A percentile compares a stretch with the other conserved stretches of the same genome.
phyloP scores from a whole-genome alignment of 53 echinoderm and acorn worm genomes.

The Zoroaster sp. region DNA sequence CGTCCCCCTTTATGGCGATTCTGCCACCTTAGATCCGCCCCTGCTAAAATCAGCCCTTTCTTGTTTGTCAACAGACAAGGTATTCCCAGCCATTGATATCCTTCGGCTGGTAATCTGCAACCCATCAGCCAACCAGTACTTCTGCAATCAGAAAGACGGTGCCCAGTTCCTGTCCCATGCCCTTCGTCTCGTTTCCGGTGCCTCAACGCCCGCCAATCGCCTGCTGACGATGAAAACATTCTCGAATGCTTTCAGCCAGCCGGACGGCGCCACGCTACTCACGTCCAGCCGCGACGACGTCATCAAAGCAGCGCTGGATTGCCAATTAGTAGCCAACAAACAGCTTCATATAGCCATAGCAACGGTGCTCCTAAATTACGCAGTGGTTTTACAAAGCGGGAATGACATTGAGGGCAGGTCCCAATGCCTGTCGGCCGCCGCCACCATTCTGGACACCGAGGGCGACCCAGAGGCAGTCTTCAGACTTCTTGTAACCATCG shows the following conservation, averaged over 20 bases:
- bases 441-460: slow-evolving; percentile 61
- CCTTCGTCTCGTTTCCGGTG: slow-evolving; percentile 29
- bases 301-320: slow-evolving; percentile 46
- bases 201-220: slow-evolving; percentile 73
- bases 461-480: slow-evolving; percentile 81
- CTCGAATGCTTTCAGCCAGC: slow-evolving; percentile 75
- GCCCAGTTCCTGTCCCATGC: slow-evolving; percentile 70
- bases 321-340: slow-evolving; percentile 61
- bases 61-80: slow-evolving; percentile 65
- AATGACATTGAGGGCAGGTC: slow-evolving; percentile 71
- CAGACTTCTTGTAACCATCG: slow-evolving; percentile 83
- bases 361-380: slow-evolving; percentile 77
- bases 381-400: slow-evolving; percentile 46
- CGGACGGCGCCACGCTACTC: slow-evolving; percentile 61
- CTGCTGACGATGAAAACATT: slow-evolving; percentile 87
- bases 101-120: slow-evolving; percentile 86
- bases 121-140: slow-evolving; percentile 77
- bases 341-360: slow-evolving; percentile 78
- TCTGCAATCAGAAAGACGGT: slow-evolving; percentile 80
- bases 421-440: slow-evolving; percentile 72
- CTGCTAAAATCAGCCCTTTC: not conserved
- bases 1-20: too few relatives aligned
- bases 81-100: slow-evolving; percentile 84
- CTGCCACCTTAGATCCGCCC: too few relatives aligned
- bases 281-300: slow-evolving; percentile 49